Evolutionary conservation across 2,888 invertebrate genomes (phyloP).

Genomic region (Lagria hirta): DNA sequence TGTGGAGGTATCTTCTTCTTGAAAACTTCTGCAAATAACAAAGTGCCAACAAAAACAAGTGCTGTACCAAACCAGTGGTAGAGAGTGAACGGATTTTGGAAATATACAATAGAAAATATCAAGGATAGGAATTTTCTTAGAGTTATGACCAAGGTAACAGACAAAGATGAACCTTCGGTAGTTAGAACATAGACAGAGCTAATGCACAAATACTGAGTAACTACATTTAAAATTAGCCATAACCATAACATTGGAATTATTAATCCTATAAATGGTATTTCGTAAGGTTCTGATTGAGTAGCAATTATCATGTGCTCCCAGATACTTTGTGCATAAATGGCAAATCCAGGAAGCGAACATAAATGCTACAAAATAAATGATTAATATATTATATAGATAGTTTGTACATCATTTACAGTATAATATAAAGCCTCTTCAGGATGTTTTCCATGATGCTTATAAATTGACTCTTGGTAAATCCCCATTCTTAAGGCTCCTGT

Average conservation of each 20-base stretch:
- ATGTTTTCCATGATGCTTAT: constrained; percentile 84
- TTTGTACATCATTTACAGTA: constrained; percentile 67
- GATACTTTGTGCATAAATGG: constrained; percentile 77
- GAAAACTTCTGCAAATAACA: constrained; percentile 82
- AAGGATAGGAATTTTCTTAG: constrained; percentile 93
- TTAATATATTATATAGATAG: constrained; percentile 5
- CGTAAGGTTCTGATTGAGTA: constrained; percentile 61
- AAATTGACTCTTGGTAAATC: constrained; percentile 83
- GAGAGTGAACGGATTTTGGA: constrained; percentile 89
- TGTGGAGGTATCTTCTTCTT: constrained; percentile 22
- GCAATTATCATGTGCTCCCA: constrained; percentile 74
- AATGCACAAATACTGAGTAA: constrained; percentile 93
- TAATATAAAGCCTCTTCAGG: constrained; percentile 86
- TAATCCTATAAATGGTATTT: constrained; percentile 63
- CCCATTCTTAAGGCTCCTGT: constrained; percentile 92
- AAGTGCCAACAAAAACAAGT: constrained; percentile 89
- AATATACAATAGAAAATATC: constrained; percentile 93
- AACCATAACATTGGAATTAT: constrained; percentile 73
- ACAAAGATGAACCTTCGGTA: constrained; percentile 89
- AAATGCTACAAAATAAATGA: constrained; percentile 67
- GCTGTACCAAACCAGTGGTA: constrained; percentile 90
- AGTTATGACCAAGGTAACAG: constrained; percentile 94
- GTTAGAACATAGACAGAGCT: constrained; percentile 93
- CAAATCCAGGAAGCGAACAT: constrained; percentile 86
- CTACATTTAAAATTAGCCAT: constrained; percentile 77